These are phyloP conservation scores for Craseonycteris thonglongyai DNA, from an alignment of 2,113 vertebrate genomes.

Conservation along the genomic window DNA sequence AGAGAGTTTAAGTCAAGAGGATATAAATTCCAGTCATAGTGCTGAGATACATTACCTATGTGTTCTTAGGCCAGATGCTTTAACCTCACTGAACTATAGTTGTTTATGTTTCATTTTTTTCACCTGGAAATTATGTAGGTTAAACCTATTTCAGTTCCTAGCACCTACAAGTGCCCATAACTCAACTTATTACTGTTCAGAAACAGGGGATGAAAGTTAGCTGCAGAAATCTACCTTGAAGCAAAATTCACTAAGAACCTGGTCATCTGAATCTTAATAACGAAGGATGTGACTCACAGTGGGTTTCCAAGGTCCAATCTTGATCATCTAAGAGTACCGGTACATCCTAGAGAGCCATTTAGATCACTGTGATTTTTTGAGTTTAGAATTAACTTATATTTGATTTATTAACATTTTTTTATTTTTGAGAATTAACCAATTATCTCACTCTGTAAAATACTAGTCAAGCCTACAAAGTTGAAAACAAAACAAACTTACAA, in stretches of 20 bases:
- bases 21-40: background rate
- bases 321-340: background rate
- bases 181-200: background rate
- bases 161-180: background rate
- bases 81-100: background rate
- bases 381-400: background rate
- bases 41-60: background rate
- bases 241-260: background rate
- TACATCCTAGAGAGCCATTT: background rate
- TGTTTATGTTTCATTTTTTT: background rate
- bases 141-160: background rate
- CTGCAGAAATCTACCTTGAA: background rate
- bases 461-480: background rate
- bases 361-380: background rate
- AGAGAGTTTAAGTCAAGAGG: background rate
- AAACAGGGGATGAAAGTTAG: background rate
- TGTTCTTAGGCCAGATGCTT: background rate
- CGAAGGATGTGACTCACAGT: background rate
- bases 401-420: background rate
- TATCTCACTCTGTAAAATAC: background rate
- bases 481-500: background rate
- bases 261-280: background rate
- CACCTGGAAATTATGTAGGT: background rate
- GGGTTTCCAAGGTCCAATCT: background rate
- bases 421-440: background rate